Evolutionary conservation across 1,140 invertebrate genomes (phyloP), one percentile per base, ranked within the genome.

Genomic region (Diprion similis): DNA sequence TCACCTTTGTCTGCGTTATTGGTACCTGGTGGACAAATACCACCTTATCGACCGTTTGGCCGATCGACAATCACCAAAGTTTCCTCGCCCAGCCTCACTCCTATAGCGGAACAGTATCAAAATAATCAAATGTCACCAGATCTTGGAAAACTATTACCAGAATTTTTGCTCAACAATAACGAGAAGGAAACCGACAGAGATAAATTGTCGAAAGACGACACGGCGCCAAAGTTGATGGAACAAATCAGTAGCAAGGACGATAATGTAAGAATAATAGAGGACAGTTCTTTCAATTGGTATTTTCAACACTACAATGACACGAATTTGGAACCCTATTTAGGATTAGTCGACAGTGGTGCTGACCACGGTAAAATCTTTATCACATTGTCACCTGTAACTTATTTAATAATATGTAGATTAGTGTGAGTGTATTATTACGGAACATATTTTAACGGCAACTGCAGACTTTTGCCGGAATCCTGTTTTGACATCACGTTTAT

Each of bases 301-400:
- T 95, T 93, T 82, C 91, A 91, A 71, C 94, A 94, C 85, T 95
- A 95, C 79, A 94, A 95, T 81, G 91, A 92, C 76, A 91, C 91
- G 15, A 90, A 93, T 78, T 81, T 93, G 74, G 90, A 93, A 76
- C 92, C 93, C 13, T 94, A 90, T 74, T 84, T 93, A 71, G 91
- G 89, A 47, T 73, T 80, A 37, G 74, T 75, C 71, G 83, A 87
- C 19, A 83, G 71, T 47, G 45, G 76, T 17, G 75, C n/a, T n/a
- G 46, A 71, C 11, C 47, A 37, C n/a, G 51, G 6, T 13, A 59
- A 59, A 13, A 59, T 59, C 0, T 59, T 59, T 4, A 59, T 13
- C 11, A 59, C 8, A 8, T 9, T 59, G 6, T 59, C 51, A 17
- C 11, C 51, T 59, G 51, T 59, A 9, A 17, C 8, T 59, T 59